Base-by-base conservation (phyloP, 2,888 invertebrate genomes). In the Pandemis corylana region DNA sequence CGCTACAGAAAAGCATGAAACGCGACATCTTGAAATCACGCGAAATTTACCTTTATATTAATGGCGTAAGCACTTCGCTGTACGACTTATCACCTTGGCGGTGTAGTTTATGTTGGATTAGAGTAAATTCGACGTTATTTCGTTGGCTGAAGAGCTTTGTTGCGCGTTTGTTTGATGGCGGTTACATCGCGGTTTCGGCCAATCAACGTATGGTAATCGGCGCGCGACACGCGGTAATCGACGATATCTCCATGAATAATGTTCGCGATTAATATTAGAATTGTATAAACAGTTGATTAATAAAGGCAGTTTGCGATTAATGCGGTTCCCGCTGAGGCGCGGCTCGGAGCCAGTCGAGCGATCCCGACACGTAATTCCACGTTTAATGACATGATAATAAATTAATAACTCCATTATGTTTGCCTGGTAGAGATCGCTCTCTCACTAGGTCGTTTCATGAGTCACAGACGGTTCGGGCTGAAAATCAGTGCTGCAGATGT, bases 161-260 rank as follows among this genome's bases (percentile, higher is more conserved):
- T 5, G 5, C 10, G 28, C 28, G 59, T 5, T 5, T 56, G 20
- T 2, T 3, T 20, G 2, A 20, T 12, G 7, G 56, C 7, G 20
- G 46, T 46, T 46, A 10, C 12, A 12, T 12, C 53, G 53, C 20
- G 56, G 56, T 9, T 9, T 7, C 28, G 20, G 9, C 12, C 59
- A 59, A 59, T 59, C 28, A 59, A 59, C 59, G 59, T 59, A 59
- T 59, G 59, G 12, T 59, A 59, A 28, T 59, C 56, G 20, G 7
- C 28, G 10, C 53, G 53, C 53, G 53, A 56, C 53, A 9, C 53
- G 10, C 59, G 59, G 28, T 28, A 59, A 59, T 59, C 59, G 28
- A 20, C 59, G 59, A 28, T 59, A 59, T 28, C 28, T 28, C 12
- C 5, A 28, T 59, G 59, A 59, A 59, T 59, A 59, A 59, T 59